Percentiles rank a stretch among this genome's conserved stretches.
Conservation (phyloP, 2,797 vertebrate species). For the Prionace glauca region DNA sequence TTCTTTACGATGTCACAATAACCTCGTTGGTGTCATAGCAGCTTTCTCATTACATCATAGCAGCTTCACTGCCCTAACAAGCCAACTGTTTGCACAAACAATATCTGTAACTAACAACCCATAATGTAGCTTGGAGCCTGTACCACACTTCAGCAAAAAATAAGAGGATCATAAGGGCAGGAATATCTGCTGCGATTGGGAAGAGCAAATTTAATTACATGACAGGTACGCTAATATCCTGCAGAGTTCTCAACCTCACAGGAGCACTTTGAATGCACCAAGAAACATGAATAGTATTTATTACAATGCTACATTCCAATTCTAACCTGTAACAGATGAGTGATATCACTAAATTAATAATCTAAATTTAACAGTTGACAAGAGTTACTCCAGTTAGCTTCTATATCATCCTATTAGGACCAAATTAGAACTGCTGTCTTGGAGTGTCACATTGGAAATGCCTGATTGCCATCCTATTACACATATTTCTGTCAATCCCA, state of each 20-base stretch:
- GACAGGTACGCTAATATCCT: neutral
- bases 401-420: neutral
- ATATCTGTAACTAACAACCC: neutral
- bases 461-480: neutral
- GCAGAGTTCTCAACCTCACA: neutral
- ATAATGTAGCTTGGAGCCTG: neutral
- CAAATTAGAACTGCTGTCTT: neutral
- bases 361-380: neutral
- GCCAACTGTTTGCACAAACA: neutral
- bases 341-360: neutral
- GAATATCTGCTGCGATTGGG: neutral
- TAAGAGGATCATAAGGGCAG: neutral
- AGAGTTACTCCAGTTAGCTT: neutral
- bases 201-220: neutral
- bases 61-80: neutral
- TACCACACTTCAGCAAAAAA: neutral
- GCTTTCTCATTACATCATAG: conserved; percentile 24
- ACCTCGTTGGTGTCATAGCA: conserved; percentile 14
- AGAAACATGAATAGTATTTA: neutral
- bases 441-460: neutral
- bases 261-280: neutral
- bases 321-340: neutral
- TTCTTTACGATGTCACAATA: conserved; percentile 25
- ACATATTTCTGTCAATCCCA: neutral
- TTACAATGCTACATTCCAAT: neutral